These are phyloP conservation scores for Phaethornis superciliosus DNA, from an alignment of 2,113 vertebrate genomes.

Conservation along the genomic window DNA sequence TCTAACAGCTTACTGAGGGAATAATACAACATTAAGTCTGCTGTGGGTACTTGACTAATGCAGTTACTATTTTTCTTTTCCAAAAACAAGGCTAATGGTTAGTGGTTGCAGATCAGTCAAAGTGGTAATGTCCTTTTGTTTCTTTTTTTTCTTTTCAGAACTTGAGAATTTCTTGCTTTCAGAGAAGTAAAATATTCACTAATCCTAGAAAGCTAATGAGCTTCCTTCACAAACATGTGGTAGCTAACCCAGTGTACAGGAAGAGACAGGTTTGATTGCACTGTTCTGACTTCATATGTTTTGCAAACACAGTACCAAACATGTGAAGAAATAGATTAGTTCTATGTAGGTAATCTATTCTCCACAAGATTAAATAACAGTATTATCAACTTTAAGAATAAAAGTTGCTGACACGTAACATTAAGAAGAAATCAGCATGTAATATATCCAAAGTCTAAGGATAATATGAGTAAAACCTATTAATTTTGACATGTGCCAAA, in stretches of 20 bases:
- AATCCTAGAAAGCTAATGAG: neutral
- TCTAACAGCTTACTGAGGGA: neutral
- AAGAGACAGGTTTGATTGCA: neutral
- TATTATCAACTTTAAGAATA: neutral
- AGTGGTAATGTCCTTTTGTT: neutral
- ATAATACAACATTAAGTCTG: neutral
- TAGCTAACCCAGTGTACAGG: neutral
- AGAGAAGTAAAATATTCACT: neutral
- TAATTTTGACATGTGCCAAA: neutral
- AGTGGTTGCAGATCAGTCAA: neutral
- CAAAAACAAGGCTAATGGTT: neutral
- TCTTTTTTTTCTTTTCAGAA: neutral
- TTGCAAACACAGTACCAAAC: neutral
- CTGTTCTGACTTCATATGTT: neutral
- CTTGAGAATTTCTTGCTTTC: neutral
- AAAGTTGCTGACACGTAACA: neutral
- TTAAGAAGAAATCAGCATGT: neutral
- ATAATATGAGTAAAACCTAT: neutral
- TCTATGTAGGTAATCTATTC: neutral
- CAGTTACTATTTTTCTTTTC: neutral
- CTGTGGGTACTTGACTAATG: neutral
- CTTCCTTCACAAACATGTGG: neutral
- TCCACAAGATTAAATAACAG: neutral
- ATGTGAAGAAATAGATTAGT: neutral
- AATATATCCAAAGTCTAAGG: neutral